A percentile compares a stretch with the other conserved stretches of the same genome.
phyloP scores from a whole-genome alignment of 2,888 invertebrate genomes.

The Dugesia japonica region DNA sequence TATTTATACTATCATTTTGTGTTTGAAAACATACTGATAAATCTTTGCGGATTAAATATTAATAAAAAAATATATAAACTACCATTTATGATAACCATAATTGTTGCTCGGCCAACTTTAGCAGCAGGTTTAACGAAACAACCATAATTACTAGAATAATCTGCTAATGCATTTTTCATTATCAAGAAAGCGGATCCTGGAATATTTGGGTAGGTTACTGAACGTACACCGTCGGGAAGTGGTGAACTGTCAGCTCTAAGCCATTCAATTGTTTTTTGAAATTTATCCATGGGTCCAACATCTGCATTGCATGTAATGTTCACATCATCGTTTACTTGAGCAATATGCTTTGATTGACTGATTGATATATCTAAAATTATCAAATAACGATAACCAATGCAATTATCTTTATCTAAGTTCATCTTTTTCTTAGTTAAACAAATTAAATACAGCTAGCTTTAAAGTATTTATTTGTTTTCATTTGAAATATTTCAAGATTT shows the following conservation, averaged over 20 bases:
- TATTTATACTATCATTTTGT: not conserved
- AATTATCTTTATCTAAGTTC: too few relatives aligned
- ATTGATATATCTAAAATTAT: too few relatives aligned
- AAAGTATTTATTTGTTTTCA: too few relatives aligned
- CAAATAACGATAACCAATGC: too few relatives aligned
- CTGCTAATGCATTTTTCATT: not conserved
- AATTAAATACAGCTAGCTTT: too few relatives aligned
- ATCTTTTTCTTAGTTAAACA: too few relatives aligned
- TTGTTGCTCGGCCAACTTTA: not conserved
- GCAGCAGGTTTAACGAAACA: not conserved
- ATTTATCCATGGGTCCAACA: not conserved
- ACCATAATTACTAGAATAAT: not conserved
- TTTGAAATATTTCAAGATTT: too few relatives aligned
- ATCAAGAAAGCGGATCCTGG: not conserved
- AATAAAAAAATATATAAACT: not conserved
- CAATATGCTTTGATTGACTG: not conserved
- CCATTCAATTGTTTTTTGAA: not conserved
- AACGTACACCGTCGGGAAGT: not conserved
- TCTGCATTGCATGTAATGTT: not conserved
- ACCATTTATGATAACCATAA: not conserved
- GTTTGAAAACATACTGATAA: too few relatives aligned
- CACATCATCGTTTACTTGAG: not conserved
- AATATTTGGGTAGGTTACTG: not conserved
- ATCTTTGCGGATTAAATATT: too few relatives aligned
- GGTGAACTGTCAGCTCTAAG: not conserved